Percentiles rank a stretch among this genome's conserved stretches.
phyloP scores from a whole-genome alignment of 2,113 vertebrate genomes.

The Salvator merianae region DNA sequence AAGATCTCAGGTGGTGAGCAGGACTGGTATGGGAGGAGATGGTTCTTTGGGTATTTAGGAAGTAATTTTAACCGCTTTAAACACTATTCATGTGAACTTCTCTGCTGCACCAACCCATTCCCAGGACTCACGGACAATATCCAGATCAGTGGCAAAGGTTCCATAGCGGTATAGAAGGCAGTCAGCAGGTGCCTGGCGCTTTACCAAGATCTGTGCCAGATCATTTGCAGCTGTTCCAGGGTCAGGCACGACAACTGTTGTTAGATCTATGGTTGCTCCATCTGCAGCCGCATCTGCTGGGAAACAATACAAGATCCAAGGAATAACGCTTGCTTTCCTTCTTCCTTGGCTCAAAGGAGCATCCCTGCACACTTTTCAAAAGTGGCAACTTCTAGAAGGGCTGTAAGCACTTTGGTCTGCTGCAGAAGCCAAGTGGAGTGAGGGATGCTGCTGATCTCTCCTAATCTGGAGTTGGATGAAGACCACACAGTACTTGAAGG shows the following conservation, averaged over 20 bases:
- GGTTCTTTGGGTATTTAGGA: too few relatives aligned
- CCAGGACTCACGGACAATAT: conserved; percentile 85
- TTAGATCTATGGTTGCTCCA: background rate
- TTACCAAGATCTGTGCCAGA: conserved; percentile 77
- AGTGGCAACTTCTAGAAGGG: background rate
- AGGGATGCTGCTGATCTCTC: background rate
- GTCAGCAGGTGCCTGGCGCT: conserved; percentile 81
- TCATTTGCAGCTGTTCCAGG: conserved; percentile 49
- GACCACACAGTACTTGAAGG: background rate
- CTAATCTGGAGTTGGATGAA: background rate
- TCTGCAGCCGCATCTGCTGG: conserved; percentile 3
- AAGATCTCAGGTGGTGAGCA: too few relatives aligned
- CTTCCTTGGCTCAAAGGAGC: too few relatives aligned
- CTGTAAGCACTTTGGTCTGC: background rate
- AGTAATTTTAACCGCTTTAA: too few relatives aligned
- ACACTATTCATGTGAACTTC: too few relatives aligned
- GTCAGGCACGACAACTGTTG: background rate
- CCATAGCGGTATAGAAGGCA: conserved; percentile 90
- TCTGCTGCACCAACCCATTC: background rate
- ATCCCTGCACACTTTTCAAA: background rate
- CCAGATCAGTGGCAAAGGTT: conserved; percentile 81
- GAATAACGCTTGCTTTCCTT: background rate
- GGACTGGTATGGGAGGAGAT: too few relatives aligned
- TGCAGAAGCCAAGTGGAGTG: background rate
- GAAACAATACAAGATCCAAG: background rate